Conservation (phyloP, 2,113 vertebrate genomes). For the Gila orcuttii region DNA sequence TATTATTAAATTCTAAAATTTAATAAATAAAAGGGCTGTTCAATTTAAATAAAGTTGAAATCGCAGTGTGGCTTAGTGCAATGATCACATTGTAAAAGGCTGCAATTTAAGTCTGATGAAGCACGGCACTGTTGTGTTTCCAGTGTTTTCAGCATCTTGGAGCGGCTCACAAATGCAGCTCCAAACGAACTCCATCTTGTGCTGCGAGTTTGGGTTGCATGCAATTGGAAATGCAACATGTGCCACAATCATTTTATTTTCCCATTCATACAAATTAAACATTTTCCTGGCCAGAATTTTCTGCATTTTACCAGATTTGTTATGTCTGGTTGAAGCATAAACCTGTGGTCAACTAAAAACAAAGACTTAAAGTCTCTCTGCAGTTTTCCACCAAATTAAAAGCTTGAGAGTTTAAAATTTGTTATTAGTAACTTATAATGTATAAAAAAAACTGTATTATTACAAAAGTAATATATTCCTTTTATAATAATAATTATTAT, state of each 20-base stretch:
- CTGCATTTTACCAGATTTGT: background rate
- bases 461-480: too few relatives aligned
- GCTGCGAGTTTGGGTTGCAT: background rate
- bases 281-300: background rate
- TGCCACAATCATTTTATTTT: background rate
- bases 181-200: too few relatives aligned
- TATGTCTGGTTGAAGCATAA: too few relatives aligned
- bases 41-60: background rate
- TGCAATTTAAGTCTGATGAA: background rate
- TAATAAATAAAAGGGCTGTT: background rate
- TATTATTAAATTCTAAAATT: background rate
- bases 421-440: too few relatives aligned
- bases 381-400: too few relatives aligned
- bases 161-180: background rate
- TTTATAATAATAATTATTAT: too few relatives aligned
- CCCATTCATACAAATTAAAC: background rate
- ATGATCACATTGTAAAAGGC: background rate
- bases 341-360: too few relatives aligned
- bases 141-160: background rate
- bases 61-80: background rate
- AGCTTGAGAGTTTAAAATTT: too few relatives aligned
- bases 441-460: too few relatives aligned
- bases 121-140: background rate
- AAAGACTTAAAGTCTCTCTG: too few relatives aligned
- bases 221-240: background rate